Evolutionary conservation across 1,140 invertebrate species (phyloP).

Genomic region (Leptestheria dahalacensis): DNA sequence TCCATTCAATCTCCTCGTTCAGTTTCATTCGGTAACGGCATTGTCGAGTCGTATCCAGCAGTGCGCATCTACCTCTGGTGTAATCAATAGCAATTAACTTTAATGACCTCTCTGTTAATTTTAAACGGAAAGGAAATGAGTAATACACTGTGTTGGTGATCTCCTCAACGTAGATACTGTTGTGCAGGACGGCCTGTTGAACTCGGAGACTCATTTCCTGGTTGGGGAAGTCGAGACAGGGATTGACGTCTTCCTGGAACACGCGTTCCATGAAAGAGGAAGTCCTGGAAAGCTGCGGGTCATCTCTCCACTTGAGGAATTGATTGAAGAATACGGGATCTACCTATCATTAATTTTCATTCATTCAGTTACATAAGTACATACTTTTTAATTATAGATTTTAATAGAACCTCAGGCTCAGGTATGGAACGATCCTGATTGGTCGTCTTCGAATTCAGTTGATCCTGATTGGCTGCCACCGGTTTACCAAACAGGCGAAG

Average conservation of each 20-base stretch:
- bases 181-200: constrained; percentile 46
- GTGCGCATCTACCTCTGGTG: constrained; percentile 55
- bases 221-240: constrained; percentile 59
- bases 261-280: constrained; percentile 46
- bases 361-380: neutral
- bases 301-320: constrained; percentile 51
- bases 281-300: constrained; percentile 35
- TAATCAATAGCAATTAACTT: no score
- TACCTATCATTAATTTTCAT: no score
- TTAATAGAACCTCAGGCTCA: no score
- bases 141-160: constrained; percentile 31
- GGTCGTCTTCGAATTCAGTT: no score
- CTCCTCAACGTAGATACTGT: constrained; percentile 58
- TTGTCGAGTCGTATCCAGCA: constrained; percentile 49
- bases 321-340: constrained; percentile 55
- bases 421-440: no score
- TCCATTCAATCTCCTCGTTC: constrained; percentile 43
- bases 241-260: constrained; percentile 57
- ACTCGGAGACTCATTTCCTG: constrained; percentile 42
- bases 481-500: no score
- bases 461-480: no score
- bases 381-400: no score
- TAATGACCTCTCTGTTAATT: no score
- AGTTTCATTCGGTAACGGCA: constrained; percentile 67
- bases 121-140: no score